A percentile compares a stretch with the other conserved stretches of the same genome.
Conservation (phyloP, 2,113 vertebrate genomes). For the Vidua chalybeata region DNA sequence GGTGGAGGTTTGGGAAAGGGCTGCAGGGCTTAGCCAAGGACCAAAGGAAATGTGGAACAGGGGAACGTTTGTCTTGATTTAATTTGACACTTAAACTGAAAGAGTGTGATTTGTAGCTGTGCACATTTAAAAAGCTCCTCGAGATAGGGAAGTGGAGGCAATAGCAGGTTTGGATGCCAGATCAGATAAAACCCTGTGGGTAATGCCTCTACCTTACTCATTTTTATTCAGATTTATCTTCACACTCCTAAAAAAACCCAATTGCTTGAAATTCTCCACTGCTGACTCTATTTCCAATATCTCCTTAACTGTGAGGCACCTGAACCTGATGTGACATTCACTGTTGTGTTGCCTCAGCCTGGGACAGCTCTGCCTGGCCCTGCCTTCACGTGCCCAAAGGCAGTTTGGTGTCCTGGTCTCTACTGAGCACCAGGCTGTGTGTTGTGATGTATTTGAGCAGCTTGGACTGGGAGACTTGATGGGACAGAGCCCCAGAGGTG, state of each 20-base stretch:
- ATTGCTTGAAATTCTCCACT: constrained; percentile 7
- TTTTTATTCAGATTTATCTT: constrained; percentile 49
- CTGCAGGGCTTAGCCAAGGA: constrained; percentile 52
- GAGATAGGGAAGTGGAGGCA: constrained; percentile 57
- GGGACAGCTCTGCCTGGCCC: background rate
- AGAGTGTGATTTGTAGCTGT: constrained; percentile 57
- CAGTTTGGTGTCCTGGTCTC: background rate
- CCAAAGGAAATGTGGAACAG: constrained; percentile 50
- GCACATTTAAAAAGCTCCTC: constrained; percentile 19
- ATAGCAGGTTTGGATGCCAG: constrained; percentile 42
- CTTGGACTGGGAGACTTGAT: background rate
- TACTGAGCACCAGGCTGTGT: background rate
- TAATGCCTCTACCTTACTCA: constrained; percentile 55
- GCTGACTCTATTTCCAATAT: background rate
- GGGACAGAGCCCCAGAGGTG: background rate
- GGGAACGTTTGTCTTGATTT: constrained; percentile 66
- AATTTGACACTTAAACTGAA: constrained; percentile 61
- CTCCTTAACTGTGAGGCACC: background rate
- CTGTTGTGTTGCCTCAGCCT: background rate
- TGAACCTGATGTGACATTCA: rapidly evolving
- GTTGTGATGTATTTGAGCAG: background rate
- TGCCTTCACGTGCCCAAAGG: rapidly evolving
- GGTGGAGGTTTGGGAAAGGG: constrained; percentile 56
- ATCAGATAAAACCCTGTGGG: constrained; percentile 62
- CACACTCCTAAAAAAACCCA: background rate